Percentiles rank a stretch among this genome's conserved stretches.
Evolutionary conservation across 2,113 vertebrate species (phyloP).

Genomic region (Forbesichthys papilliferus): DNA sequence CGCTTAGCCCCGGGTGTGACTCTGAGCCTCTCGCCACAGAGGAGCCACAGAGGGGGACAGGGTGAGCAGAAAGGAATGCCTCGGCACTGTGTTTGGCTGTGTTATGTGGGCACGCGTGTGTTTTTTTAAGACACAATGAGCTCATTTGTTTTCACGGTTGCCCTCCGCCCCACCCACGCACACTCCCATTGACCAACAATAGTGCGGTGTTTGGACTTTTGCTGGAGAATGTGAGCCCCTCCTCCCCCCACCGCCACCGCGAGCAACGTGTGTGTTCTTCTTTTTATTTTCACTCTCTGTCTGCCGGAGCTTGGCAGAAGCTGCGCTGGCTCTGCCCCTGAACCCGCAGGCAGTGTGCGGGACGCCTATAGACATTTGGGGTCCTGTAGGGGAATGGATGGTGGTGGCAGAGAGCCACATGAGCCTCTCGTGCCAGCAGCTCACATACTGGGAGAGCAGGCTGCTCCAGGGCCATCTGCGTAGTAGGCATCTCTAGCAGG

Average conservation of each 20-base stretch:
- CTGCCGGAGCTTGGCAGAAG: conserved; percentile 29
- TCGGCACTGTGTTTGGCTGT: conserved; percentile 53
- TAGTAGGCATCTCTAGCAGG: conserved; percentile 43
- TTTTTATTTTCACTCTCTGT: conserved; percentile 38
- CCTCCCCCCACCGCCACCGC: conserved; percentile 37
- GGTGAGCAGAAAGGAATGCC: conserved; percentile 57
- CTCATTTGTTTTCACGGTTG: conserved; percentile 56
- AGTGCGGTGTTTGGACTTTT: conserved; percentile 22
- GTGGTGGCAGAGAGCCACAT: conserved; percentile 47
- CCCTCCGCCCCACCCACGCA: conserved; percentile 21
- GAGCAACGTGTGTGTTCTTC: conserved; percentile 44
- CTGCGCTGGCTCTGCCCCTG: conserved; percentile 46
- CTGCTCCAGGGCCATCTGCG: conserved; percentile 67
- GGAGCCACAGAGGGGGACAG: conserved; percentile 22
- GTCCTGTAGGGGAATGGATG: conserved; percentile 54
- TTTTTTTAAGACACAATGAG: conserved; percentile 59
- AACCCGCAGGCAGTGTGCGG: conserved; percentile 34
- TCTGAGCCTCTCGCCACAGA: conserved; percentile 21
- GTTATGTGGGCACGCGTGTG: conserved; percentile 63
- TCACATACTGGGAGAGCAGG: conserved; percentile 55
- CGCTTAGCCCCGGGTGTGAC: conserved; percentile 21
- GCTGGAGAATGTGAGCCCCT: conserved; percentile 10
- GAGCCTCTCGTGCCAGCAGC: conserved; percentile 47
- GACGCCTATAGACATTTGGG: conserved; percentile 56
- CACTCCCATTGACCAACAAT: conserved; percentile 26